Evolutionary conservation across 2,113 vertebrate genomes (phyloP).

Genomic region (Anolis carolinensis): DNA sequence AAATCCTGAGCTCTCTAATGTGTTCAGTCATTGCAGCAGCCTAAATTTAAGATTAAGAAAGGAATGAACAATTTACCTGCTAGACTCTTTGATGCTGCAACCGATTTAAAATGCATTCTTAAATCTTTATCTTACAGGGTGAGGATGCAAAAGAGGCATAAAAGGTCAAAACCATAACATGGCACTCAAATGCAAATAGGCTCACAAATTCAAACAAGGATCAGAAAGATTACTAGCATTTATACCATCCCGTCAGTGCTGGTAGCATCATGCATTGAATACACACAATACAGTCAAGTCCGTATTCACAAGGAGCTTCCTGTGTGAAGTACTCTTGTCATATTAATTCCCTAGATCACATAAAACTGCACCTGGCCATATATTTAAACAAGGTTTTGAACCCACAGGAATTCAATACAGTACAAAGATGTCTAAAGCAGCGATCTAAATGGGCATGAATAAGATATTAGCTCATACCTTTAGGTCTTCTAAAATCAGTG

Average conservation of each 20-base stretch:
- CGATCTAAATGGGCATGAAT: neutral
- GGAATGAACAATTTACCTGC: neutral
- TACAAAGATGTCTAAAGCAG: neutral
- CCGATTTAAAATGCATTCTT: conserved; percentile 35
- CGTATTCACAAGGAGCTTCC: neutral
- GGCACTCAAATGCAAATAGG: neutral
- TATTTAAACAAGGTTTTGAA: too few relatives aligned
- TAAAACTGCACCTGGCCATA: neutral
- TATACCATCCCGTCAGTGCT: neutral
- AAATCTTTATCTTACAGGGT: conserved; percentile 22
- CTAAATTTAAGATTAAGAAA: conserved; percentile 10
- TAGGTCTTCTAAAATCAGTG: neutral
- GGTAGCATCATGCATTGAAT: neutral
- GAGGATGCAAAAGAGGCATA: neutral
- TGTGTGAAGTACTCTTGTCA: neutral
- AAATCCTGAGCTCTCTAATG: neutral
- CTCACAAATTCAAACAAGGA: neutral
- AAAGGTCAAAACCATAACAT: neutral
- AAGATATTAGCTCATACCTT: neutral
- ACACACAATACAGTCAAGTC: neutral
- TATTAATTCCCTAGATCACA: neutral
- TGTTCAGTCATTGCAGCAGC: conserved; percentile 3
- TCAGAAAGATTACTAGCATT: neutral
- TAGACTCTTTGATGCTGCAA: neutral
- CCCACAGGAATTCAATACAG: neutral